These are phyloP conservation scores for Drosophila vallismaia DNA, from an alignment of 2,888 invertebrate species.

Conservation along the genomic window DNA sequence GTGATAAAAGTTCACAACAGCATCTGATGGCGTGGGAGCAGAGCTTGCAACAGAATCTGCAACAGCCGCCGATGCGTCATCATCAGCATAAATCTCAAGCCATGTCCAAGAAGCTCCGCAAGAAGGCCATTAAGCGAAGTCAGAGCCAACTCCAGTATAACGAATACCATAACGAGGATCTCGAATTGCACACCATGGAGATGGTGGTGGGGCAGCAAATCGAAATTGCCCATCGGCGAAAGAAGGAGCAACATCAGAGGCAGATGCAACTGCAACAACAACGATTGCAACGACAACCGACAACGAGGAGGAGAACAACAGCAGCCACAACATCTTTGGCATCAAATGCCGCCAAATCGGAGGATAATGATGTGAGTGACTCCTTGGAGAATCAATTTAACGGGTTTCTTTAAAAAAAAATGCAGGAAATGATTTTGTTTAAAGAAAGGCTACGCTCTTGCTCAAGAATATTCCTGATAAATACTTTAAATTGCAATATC, in stretches of 20 bases:
- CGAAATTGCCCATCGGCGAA: slow-evolving; percentile 39
- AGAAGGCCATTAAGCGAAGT: slow-evolving; percentile 37
- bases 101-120: slow-evolving; percentile 17
- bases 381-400: slow-evolving; percentile 30
- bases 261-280: slow-evolving; percentile 28
- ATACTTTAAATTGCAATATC: slow-evolving; percentile 20
- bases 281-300: slow-evolving; percentile 15
- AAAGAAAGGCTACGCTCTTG: neutral
- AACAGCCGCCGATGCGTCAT: slow-evolving; percentile 37
- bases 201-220: slow-evolving; percentile 29
- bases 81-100: slow-evolving; percentile 69
- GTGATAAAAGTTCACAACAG: slow-evolving; percentile 59
- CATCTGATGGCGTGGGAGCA: slow-evolving; percentile 60
- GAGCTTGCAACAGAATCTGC: slow-evolving; percentile 21
- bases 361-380: slow-evolving; percentile 46
- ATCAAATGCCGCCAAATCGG: slow-evolving; percentile 31
- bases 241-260: slow-evolving; percentile 42
- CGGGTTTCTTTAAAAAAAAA: slow-evolving; percentile 12
- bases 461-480: slow-evolving; percentile 20
- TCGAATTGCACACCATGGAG: slow-evolving; percentile 28
- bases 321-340: slow-evolving; percentile 1
- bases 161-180: slow-evolving; percentile 31
- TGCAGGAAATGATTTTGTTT: slow-evolving; percentile 14
- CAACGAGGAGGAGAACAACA: slow-evolving; percentile 12
- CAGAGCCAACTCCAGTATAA: slow-evolving; percentile 29